phyloP scores from a whole-genome alignment of 1,140 invertebrate species.

The Nephotettix cincticeps region DNA sequence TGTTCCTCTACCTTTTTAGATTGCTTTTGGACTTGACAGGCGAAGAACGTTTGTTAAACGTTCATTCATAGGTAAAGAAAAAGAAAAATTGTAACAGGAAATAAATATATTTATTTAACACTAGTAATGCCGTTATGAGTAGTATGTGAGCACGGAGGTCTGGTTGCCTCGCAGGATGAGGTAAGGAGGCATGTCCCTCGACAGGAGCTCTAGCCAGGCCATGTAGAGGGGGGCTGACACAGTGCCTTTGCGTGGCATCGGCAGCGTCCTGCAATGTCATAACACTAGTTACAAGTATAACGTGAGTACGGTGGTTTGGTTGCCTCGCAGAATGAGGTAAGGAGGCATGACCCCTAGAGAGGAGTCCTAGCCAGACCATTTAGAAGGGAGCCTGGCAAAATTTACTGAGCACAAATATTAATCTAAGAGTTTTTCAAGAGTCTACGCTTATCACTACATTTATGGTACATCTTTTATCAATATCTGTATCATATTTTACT shows the following conservation, averaged over 20 bases:
- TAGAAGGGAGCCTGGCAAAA: constrained; percentile 86
- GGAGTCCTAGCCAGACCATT: constrained; percentile 89
- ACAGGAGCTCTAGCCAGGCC: constrained; percentile 92
- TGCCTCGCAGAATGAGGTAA: constrained; percentile 91
- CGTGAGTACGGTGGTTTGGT: constrained; percentile 93
- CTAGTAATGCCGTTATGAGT: constrained; percentile 66
- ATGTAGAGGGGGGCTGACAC: constrained; percentile 89
- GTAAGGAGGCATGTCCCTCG: constrained; percentile 84
- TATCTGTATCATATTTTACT: too few relatives aligned
- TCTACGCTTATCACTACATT: constrained; percentile 50
- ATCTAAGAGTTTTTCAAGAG: constrained; percentile 92
- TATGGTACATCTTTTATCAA: too few relatives aligned
- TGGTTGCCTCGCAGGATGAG: constrained; percentile 94
- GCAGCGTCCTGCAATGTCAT: constrained; percentile 75
- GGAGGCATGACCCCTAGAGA: constrained; percentile 89
- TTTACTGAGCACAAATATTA: too few relatives aligned
- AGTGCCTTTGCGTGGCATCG: constrained; percentile 87
- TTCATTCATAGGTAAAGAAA: too few relatives aligned
- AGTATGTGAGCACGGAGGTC: constrained; percentile 94
- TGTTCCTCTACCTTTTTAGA: too few relatives aligned
- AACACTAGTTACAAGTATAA: constrained; percentile 80
- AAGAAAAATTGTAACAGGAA: background rate
- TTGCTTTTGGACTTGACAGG: too few relatives aligned
- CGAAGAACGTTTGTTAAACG: too few relatives aligned
- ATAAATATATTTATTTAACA: background rate